Evolutionary conservation across 2,888 invertebrate genomes (phyloP), one percentile per base, ranked within the genome.

Genomic region (Acrocera orbiculus): DNA sequence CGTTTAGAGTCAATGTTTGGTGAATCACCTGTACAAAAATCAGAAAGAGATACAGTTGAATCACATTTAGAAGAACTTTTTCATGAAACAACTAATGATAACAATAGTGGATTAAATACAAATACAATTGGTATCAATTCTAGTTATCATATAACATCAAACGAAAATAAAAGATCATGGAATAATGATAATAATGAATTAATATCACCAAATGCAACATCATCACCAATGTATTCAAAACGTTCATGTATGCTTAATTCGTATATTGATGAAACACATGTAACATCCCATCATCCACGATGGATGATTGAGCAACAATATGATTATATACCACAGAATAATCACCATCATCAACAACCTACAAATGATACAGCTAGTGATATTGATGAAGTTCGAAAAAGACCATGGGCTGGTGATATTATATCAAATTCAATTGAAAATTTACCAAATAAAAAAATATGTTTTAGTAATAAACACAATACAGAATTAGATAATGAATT

Each of bases 1-100:
- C 50, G 59, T 6, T 43, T 60, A 23, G 60, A 61, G 37, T 57
- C 59, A 8, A 60, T 61, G 56, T 61, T 61, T 29, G 58, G 57
- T 1, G 60, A 57, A 41, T 58, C 58, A 1, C 59, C 59, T 0
- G 58, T 58, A 32, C 47, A 47, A 16, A 47, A 47, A 35, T 38
- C 40, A 8, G 43, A 42, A 3, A 37, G 37, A 16, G 59, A 58
- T 37, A 52, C 45, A 22, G 48, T 58, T 39, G 58, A 58, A 37
- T 50, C 57, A 2, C 52, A 57, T 23, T 40, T 61, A 25, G 58
- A 60, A 31, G 58, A 57, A 30, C 51, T 61, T 4, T 61, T 61
- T 40, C 54, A 58, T 22, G 9, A 6, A 22, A 22, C 22, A 9
- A 22, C 22, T 10, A 22, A 23, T 23, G 23, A 5, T 4, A 23